Evolutionary conservation across 2,888 invertebrate species (phyloP), one percentile per base, ranked within the genome.

Genomic region (Patella ulyssiponensis): DNA sequence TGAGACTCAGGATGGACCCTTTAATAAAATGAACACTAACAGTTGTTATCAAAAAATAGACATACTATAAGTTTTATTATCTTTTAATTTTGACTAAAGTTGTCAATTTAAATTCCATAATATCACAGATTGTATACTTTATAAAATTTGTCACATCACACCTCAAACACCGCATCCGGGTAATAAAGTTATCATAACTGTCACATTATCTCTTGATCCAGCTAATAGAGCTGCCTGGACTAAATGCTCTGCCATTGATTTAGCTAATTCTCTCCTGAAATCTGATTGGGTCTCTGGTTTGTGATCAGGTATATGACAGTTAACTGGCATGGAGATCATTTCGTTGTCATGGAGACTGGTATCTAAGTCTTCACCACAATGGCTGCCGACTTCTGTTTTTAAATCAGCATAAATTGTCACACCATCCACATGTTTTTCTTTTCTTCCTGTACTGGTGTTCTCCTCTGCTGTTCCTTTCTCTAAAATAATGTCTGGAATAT

Each of bases 141-240:
- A 9, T 44, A 44, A 44, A 44, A 44, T 7, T 44, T 44, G 44
- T 44, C 7, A 7, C 9, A 9, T 44, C 44, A 44, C 44, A 44
- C 9, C 44, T 82, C 79, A 87, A 12, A 90, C 54, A 14, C 88
- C 88, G 85, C 86, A 86, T 0, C 89, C 91, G 27, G 90, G 88
- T 27, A 91, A 78, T 23, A 91, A 77, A 1, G 90, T 79, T 12
- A 91, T 86, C 86, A 88, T 88, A 4, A 84, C 90, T 12, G 91
- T 88, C 12, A 90, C 84, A 80, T 91, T 91, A 77, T 90, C 89
- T 64, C 84, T 88, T 17, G 90, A 86, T 1, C 90, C 91, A 5
- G 90, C 91, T 71, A 91, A 76, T 44, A 91, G 77, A 0, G 91
- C 90, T 9, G 91, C 91, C 79, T 91, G 90, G 0, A 88, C 87